Evolutionary conservation across 2,113 vertebrate genomes (phyloP).

Genomic region (Labeo rohita): DNA sequence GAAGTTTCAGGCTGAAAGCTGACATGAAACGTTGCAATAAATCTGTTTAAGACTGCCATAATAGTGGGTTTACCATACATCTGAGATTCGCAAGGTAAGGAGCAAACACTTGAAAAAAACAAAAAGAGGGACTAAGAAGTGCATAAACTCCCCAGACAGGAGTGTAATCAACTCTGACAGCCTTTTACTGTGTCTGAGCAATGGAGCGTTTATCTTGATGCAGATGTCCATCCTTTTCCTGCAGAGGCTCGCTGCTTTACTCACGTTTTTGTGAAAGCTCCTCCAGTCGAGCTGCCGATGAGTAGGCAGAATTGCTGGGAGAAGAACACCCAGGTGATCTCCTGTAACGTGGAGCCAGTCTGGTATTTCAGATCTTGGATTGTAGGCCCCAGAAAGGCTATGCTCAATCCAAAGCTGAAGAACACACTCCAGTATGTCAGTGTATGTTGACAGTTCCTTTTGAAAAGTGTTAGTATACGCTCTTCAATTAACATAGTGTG

Average conservation of each 20-base stretch:
- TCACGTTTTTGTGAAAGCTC: constrained; percentile 92
- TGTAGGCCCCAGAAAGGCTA: constrained; percentile 94
- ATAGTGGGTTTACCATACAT: neutral
- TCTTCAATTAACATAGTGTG: constrained; percentile 83
- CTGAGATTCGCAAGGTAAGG: neutral
- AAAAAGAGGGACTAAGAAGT: neutral
- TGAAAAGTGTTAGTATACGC: constrained; percentile 83
- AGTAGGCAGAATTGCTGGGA: constrained; percentile 93
- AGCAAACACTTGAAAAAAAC: neutral
- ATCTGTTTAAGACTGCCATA: neutral
- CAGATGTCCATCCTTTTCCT: neutral
- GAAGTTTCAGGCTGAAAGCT: neutral
- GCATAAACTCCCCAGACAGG: neutral
- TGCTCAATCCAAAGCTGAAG: constrained; percentile 96
- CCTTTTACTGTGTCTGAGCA: neutral
- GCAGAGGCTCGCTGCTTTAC: constrained; percentile 56
- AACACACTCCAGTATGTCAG: constrained; percentile 97
- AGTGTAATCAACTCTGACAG: neutral
- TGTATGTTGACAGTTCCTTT: constrained; percentile 89
- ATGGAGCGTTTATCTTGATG: neutral
- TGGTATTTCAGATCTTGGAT: constrained; percentile 95
- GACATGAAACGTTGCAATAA: neutral
- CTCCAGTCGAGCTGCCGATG: constrained; percentile 88
- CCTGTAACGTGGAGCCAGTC: constrained; percentile 88
- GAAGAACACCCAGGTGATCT: constrained; percentile 98